phyloP scores from a whole-genome alignment of 1,140 invertebrate genomes.

The Drosophila nannoptera region DNA sequence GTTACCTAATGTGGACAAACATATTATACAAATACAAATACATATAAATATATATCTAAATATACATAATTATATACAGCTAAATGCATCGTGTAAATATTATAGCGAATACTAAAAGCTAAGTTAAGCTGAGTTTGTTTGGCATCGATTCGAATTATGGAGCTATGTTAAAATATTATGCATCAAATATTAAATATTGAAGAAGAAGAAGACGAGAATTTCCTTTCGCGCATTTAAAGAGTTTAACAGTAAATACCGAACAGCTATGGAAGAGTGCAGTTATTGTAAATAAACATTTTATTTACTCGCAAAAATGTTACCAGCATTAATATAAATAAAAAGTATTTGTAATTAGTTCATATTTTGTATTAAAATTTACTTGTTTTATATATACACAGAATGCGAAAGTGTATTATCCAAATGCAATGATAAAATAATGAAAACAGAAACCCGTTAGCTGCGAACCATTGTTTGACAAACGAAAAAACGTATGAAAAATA shows the following conservation, averaged over 20 bases:
- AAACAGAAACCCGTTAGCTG: conserved; percentile 48
- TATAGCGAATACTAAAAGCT: conserved; percentile 42
- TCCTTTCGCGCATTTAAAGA: conserved; percentile 50
- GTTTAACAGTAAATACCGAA: conserved; percentile 15
- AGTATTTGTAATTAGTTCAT: conserved; percentile 70
- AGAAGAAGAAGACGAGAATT: conserved; percentile 42
- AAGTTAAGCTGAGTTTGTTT: conserved; percentile 27
- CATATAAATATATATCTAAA: conserved; percentile 36
- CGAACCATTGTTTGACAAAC: conserved; percentile 55
- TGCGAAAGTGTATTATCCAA: conserved; percentile 34
- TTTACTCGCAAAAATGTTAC: conserved; percentile 36
- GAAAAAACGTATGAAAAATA: conserved; percentile 12
- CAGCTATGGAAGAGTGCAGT: conserved; percentile 22
- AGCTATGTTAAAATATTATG: conserved; percentile 5
- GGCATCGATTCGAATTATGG: conserved; percentile 38
- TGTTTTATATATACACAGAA: conserved; percentile 56
- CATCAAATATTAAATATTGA: conserved; percentile 19
- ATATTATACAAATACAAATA: conserved; percentile 27
- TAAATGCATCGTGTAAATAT: conserved; percentile 55
- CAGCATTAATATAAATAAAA: conserved; percentile 21
- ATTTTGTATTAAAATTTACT: conserved; percentile 67
- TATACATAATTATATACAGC: background rate
- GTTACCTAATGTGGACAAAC: conserved; percentile 56
- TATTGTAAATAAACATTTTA: conserved; percentile 45
- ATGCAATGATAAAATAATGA: conserved; percentile 24